A percentile compares a stretch with the other conserved stretches of the same genome.
Conservation (phyloP, 2,888 invertebrate genomes). For the Coenonympha glycerion region DNA sequence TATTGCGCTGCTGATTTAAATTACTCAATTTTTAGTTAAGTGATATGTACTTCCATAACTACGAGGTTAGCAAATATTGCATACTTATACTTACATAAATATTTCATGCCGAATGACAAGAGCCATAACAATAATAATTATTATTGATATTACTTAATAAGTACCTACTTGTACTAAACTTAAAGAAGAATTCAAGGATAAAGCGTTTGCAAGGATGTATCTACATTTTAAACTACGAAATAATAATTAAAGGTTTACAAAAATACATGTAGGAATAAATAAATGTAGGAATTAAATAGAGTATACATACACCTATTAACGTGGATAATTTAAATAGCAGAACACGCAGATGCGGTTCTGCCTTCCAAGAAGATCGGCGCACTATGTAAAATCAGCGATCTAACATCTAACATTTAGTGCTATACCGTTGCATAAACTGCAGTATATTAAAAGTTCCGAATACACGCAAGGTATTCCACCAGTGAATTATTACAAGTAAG, state of each 20-base stretch:
- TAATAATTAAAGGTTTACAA: no score
- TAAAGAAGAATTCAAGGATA: no score
- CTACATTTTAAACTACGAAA: no score
- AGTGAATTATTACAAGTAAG: background rate
- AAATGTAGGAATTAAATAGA: conserved; percentile 20
- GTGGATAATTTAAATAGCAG: conserved; percentile 20
- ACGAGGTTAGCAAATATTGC: no score
- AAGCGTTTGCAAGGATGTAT: no score
- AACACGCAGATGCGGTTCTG: conserved; percentile 13
- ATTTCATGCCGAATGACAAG: no score
- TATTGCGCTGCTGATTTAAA: background rate
- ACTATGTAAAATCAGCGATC: conserved; percentile 1
- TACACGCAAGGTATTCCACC: background rate
- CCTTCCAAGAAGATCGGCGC: conserved; percentile 18
- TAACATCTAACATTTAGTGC: background rate
- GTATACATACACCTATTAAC: no score
- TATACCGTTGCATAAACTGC: background rate
- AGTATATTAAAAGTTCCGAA: background rate
- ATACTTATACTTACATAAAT: no score
- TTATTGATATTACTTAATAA: no score
- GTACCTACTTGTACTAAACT: no score
- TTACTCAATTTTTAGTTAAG: background rate
- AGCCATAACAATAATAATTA: no score
- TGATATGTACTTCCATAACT: no score
- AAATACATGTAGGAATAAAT: conserved; percentile 5